Evolutionary conservation across 2,888 invertebrate genomes (phyloP).

Genomic region (Onthophagus sagittarius): DNA sequence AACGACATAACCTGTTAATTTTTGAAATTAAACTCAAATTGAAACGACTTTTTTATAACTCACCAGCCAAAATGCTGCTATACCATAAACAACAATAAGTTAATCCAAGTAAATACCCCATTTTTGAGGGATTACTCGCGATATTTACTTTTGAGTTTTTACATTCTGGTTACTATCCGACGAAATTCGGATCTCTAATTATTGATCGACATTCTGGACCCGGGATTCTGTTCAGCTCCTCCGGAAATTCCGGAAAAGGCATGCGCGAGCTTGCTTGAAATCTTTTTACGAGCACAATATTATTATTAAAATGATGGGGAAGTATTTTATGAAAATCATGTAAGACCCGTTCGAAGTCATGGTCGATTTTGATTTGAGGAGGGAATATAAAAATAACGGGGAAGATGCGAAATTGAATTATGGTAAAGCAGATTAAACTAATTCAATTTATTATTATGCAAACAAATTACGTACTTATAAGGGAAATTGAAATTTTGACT

Average conservation of each 20-base stretch:
- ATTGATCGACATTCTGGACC: background rate
- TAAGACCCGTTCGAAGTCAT: constrained; percentile 22
- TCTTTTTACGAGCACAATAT: constrained; percentile 25
- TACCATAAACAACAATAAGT: constrained; percentile 46
- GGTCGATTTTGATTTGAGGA: background rate
- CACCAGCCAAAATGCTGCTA: constrained; percentile 46
- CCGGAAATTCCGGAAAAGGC: background rate
- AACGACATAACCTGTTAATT: constrained; percentile 56
- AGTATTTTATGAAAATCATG: constrained; percentile 30
- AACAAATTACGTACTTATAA: no score
- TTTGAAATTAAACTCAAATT: constrained; percentile 19
- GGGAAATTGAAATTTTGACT: no score
- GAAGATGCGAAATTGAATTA: no score
- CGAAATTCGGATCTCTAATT: background rate
- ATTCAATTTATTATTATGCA: no score
- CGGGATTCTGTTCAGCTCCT: background rate
- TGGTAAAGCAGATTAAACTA: no score
- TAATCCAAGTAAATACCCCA: constrained; percentile 40
- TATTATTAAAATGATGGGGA: constrained; percentile 29
- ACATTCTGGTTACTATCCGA: no score
- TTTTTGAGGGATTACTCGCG: constrained; percentile 9
- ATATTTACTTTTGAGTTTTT: no score
- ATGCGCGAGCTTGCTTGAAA: background rate
- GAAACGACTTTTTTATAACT: constrained; percentile 28
- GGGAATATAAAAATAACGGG: no score